These are phyloP conservation scores for Trialeurodes vaporariorum DNA, from an alignment of 1,140 invertebrate species.

Conservation along the genomic window DNA sequence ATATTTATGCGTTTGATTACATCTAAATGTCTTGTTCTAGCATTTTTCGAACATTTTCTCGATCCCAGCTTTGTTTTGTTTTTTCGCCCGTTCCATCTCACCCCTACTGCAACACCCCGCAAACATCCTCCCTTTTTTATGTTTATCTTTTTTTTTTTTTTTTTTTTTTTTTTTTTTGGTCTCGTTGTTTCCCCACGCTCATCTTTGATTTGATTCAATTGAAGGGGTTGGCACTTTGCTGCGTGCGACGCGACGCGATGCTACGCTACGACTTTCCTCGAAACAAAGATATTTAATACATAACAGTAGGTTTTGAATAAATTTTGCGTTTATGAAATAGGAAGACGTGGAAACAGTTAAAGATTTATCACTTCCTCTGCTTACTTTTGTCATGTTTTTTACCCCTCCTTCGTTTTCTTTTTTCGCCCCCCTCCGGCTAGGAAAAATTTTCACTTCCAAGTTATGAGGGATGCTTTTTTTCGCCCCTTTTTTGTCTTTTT, in stretches of 20 bases:
- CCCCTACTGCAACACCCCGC: too few relatives aligned
- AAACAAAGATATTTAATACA: neutral
- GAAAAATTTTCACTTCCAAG: neutral
- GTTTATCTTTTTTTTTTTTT: neutral
- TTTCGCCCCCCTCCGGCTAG: neutral
- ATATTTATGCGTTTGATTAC: conserved; percentile 1
- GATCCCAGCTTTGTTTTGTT: too few relatives aligned
- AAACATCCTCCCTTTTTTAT: too few relatives aligned
- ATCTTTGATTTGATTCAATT: neutral
- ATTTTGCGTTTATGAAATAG: neutral
- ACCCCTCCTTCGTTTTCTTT: too few relatives aligned
- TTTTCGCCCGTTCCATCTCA: too few relatives aligned
- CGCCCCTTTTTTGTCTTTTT: too few relatives aligned
- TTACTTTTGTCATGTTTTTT: neutral
- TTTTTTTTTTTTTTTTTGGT: too few relatives aligned
- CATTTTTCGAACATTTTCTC: neutral
- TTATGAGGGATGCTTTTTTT: neutral
- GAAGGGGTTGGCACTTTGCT: neutral
- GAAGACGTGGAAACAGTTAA: neutral
- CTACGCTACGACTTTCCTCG: too few relatives aligned
- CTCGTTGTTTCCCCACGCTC: too few relatives aligned
- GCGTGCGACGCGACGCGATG: too few relatives aligned
- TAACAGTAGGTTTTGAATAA: neutral
- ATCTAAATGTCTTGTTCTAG: neutral
- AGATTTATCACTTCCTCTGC: neutral